Evolutionary conservation across 2,797 vertebrate species (phyloP), one percentile per base, ranked within the genome.

Genomic region (Buphagus erythrorhynchus): DNA sequence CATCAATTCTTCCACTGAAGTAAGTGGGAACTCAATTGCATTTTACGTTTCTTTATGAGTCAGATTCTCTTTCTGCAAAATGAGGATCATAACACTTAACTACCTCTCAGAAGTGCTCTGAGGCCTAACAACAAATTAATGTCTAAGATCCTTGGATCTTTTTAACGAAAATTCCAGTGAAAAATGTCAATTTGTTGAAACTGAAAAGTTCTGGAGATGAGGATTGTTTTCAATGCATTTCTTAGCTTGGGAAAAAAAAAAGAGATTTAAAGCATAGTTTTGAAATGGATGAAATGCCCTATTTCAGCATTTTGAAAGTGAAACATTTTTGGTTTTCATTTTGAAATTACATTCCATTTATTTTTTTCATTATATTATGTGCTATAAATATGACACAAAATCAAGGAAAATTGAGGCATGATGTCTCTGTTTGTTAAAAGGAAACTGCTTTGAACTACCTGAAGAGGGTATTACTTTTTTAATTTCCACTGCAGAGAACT

Each of bases 61-160:
- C 87, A 96, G 94, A 96, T 95, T 96, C 96, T 81, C 61, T 92
- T 93, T 96, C 91, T 95, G 94, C 85, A 91, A 95, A 97, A 97
- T 95, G 95, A 96, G 89, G 82, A 97, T 96, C 91, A 88, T 96
- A 96, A 96, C 89, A 86, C 96, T 95, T 96, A 97, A 96, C 93
- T 90, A 96, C 91, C 85, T 95, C 93, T 94, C 91, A 91, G 87
- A 94, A 96, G 82, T 52, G 69, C 82, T 95, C 69, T 91, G 82
- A 96, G 93, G 88, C 87, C 94, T 86, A 94, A 90, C 94, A 96
- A 94, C 94, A 96, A 95, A 95, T 95, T 96, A 95, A 96, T 96
- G 91, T 94, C 90, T 91, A 90, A 96, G 76, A 83, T 95, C 55
- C 43, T 95, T 69, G 43, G 85, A 78, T 67, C 67, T 82, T 66